phyloP scores from a whole-genome alignment of 2,888 invertebrate genomes.

The Drosophila anomelani region DNA sequence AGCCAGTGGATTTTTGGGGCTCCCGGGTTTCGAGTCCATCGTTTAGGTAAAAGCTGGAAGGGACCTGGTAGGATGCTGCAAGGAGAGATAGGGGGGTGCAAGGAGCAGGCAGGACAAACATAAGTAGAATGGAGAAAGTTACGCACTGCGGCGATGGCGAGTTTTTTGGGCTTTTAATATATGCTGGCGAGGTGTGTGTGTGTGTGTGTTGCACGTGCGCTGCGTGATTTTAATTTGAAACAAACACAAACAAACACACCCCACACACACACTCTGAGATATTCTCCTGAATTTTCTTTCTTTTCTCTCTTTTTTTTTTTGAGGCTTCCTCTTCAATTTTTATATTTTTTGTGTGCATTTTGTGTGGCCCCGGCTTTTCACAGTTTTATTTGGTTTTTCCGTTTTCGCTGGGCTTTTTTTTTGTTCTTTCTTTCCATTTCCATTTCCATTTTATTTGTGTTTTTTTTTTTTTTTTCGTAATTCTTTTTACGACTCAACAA shows the following conservation, averaged over 20 bases:
- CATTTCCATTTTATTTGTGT: constrained; percentile 26
- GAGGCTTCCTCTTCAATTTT: constrained; percentile 16
- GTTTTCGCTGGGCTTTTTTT: constrained; percentile 52
- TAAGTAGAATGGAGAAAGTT: constrained; percentile 60
- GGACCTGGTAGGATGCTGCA: no score
- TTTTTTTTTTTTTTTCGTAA: constrained; percentile 59
- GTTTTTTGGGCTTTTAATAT: constrained; percentile 63
- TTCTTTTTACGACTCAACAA: constrained; percentile 79
- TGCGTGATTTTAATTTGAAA: constrained; percentile 80
- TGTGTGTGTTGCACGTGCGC: constrained; percentile 62
- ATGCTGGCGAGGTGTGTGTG: constrained; percentile 61
- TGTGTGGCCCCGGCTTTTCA: constrained; percentile 57
- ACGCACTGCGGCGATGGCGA: constrained; percentile 75
- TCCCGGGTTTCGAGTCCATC: background rate
- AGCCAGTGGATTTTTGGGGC: constrained; percentile 24
- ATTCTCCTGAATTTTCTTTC: constrained; percentile 18
- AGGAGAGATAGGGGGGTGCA: background rate
- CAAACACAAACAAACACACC: constrained; percentile 52
- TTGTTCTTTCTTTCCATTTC: constrained; percentile 2
- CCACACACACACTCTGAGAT: constrained; percentile 17
- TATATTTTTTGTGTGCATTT: constrained; percentile 16
- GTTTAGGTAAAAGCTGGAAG: background rate
- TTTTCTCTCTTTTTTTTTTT: background rate
- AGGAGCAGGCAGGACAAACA: constrained; percentile 3
- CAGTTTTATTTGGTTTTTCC: constrained; percentile 71